These are phyloP conservation scores for Glyptemys insculpta DNA, from an alignment of 2,797 vertebrate species.

Conservation along the genomic window DNA sequence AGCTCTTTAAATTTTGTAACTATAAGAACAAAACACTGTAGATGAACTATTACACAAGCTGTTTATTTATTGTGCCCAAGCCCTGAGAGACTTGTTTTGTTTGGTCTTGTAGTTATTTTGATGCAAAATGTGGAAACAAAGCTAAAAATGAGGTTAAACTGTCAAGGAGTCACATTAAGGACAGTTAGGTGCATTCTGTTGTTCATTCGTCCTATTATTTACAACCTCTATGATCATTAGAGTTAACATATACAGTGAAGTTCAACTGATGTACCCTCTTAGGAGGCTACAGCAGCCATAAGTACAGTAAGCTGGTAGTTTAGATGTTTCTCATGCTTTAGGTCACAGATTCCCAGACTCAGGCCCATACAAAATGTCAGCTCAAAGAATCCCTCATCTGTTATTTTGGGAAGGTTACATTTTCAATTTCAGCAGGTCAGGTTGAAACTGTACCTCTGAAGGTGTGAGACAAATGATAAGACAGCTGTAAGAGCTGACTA, in stretches of 20 bases:
- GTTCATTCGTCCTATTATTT: slow-evolving; percentile 1
- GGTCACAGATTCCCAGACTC: slow-evolving; percentile 36
- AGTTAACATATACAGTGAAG: neutral
- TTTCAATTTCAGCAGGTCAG: slow-evolving; percentile 71
- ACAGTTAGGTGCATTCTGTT: neutral
- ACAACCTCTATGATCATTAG: slow-evolving; percentile 31
- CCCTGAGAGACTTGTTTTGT: neutral
- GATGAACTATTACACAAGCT: neutral
- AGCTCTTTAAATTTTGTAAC: neutral
- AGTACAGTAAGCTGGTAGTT: neutral
- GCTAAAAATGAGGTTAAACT: neutral
- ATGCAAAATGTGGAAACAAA: neutral
- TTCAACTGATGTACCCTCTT: neutral
- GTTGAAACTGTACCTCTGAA: slow-evolving; percentile 27
- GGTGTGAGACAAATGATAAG: slow-evolving; percentile 49
- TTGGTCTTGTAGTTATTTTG: neutral
- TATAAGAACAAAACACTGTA: neutral
- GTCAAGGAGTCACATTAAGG: neutral
- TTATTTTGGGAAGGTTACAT: slow-evolving; percentile 70
- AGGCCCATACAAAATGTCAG: slow-evolving; percentile 55
- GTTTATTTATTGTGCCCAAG: neutral
- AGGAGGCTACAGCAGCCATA: neutral
- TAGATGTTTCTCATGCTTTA: slow-evolving; percentile 39
- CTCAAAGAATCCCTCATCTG: slow-evolving; percentile 54
- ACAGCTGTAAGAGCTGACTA: slow-evolving; percentile 31